Base-by-base conservation (phyloP, 2,113 vertebrate species). In the Todiramphus saurophagus region DNA sequence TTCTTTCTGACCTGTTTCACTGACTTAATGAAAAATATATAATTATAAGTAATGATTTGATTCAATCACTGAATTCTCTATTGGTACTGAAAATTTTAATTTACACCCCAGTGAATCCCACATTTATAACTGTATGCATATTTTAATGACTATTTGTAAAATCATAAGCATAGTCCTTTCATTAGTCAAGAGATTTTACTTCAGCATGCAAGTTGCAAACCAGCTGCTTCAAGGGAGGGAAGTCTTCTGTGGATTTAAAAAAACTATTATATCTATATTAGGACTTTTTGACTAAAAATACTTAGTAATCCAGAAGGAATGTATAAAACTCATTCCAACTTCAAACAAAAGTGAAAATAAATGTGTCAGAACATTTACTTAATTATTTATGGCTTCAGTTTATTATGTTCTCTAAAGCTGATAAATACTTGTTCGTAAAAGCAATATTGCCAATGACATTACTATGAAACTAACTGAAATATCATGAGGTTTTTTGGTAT, bases 21-120 rank as follows among this genome's bases (percentile, higher is more conserved):
- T n/a, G 28, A 62, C 33, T 85, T 94, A 70, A 90, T 87, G 70
- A 94, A 91, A 94, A 70, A 83, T 56, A 62, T 18, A 86, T 24
- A 58, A 77, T 67, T 77, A 79, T 86, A 88, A 69, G 33, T 53
- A 80, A 82, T 35, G 6, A 94, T 48, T 60, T 58, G 7, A 90
- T 67, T 87, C 43, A 92, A 81, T 74, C 39, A 73, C 55, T 55
- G 14, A 80, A 83, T 46, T 33, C 33, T 80, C 55, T 74, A 24
- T 39, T 76, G 33, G 43, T 93, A 81, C 13, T 27, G 35, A 80
- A 93, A 80, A 83, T 43, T 94, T 80, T 67, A 68, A 92, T 87
- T 93, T 91, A 84, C 35, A 87, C 16, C 31, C 39, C 90, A 81
- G 35, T 79, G 84, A 93, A 89, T 84, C 69, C 68, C 25, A 77